Conservation (phyloP, 2,888 invertebrate species). For the Poecilobothrus nobilitatus region DNA sequence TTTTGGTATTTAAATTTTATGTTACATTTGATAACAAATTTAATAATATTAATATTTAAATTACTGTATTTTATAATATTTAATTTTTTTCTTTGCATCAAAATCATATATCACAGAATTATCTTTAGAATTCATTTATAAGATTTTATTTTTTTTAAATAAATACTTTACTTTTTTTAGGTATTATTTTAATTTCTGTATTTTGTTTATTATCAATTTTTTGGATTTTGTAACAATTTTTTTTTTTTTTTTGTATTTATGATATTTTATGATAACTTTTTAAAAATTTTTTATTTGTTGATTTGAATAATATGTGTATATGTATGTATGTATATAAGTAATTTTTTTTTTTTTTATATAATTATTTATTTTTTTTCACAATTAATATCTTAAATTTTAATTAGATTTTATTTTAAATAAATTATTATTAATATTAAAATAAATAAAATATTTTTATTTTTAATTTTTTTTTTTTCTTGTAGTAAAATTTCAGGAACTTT, state of each 20-base stretch:
- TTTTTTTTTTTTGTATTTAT: conserved; percentile 19
- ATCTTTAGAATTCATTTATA: not conserved
- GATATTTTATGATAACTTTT: conserved; percentile 21
- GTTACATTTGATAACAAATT: too few species aligned
- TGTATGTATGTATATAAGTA: conserved; percentile 36
- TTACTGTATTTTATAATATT: too few species aligned
- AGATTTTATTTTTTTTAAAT: conserved; percentile 11
- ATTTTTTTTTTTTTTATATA: not conserved
- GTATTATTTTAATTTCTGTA: too few species aligned
- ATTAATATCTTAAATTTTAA: not conserved
- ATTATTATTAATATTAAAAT: not conserved
- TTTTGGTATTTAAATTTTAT: too few species aligned
- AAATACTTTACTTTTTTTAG: too few species aligned
- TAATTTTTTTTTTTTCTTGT: conserved; percentile 22
- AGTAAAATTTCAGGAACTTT: conserved; percentile 12
- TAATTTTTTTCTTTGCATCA: too few species aligned
- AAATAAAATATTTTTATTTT: not conserved
- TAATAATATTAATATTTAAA: too few species aligned
- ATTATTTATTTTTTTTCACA: not conserved
- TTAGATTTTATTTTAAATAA: conserved; percentile 8
- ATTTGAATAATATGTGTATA: too few species aligned
- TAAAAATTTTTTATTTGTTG: conserved; percentile 25
- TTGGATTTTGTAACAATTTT: conserved; percentile 14
- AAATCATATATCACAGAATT: too few species aligned
- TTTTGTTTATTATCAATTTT: too few species aligned